Evolutionary conservation across 2,888 invertebrate species (phyloP).

Genomic region (Laothoe populi): DNA sequence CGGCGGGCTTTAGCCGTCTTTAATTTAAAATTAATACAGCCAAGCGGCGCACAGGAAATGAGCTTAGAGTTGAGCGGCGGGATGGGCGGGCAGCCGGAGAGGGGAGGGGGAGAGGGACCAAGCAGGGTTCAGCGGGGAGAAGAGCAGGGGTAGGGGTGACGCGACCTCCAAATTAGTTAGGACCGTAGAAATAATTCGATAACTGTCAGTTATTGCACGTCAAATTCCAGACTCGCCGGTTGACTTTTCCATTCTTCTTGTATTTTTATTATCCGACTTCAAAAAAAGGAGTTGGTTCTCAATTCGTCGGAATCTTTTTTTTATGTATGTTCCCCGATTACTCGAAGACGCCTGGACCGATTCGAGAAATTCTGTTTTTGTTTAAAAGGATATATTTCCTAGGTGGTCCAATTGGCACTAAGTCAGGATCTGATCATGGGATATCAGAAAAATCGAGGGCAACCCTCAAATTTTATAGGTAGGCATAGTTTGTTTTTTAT

Average conservation of each 20-base stretch:
- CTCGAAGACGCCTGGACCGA: no score
- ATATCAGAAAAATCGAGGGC: no score
- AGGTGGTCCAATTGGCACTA: no score
- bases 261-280: no score
- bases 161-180: constrained; percentile 66
- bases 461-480: no score
- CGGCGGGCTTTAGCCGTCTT: constrained; percentile 44
- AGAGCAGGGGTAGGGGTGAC: constrained; percentile 37
- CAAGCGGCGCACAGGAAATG: constrained; percentile 89
- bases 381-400: no score
- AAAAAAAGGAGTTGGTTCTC: no score
- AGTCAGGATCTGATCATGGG: no score
- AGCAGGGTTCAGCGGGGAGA: constrained; percentile 33
- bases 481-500: no score
- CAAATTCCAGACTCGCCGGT: constrained; percentile 31
- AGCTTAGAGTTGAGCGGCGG: constrained; percentile 84
- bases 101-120: constrained; percentile 35
- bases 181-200: constrained; percentile 60
- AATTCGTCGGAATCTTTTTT: no score
- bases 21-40: constrained; percentile 90
- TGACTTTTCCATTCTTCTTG: constrained; percentile 20
- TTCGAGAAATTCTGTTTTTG: no score
- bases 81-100: constrained; percentile 44
- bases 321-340: no score
- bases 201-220: constrained; percentile 50